Evolutionary conservation across 2,888 invertebrate genomes (phyloP), one percentile per base, ranked within the genome.

Genomic region (Galeruca laticollis): DNA sequence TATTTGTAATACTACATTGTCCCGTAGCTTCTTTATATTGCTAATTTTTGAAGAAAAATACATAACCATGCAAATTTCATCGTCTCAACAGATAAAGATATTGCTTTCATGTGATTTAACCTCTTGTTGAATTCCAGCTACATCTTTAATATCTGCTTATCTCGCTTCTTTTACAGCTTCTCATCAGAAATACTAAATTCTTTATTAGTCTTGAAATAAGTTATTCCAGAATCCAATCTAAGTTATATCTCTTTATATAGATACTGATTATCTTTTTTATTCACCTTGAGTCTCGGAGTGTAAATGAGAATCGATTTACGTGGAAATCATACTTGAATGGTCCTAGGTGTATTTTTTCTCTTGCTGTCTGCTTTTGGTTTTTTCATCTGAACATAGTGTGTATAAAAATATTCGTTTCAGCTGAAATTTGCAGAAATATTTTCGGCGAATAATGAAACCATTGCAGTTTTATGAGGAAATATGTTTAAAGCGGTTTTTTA

Each of bases 251-350:
- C 37, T 49, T 47, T 13, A 62, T 51, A 62, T 51, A 62, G 35
- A 51, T 37, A 62, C 51, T 62, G 51, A 51, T 61, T 47, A 61
- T 61, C 61, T 61, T 61, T 61, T 49, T 49, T 31, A 49, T 62
- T 62, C 61, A 62, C 35, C 47, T 51, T 26, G 54, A 54, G 40
- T 26, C 10, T 18, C 15, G n/a, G 40, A 40, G 63, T 40, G 54
- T 63, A 63, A 63, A 63, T 63, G 63, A 63, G 54, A 63, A 54
- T 63, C 54, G 63, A 54, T 40, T 35, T 40, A 37, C 40, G 52
- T 54, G 52, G 15, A 54, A 63, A 54, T 63, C 54, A 54, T 63
- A 54, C 31, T 26, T 40, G 40, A 54, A 52, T 37, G 21, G 52
- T 61, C 51, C 37, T 47, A 52, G 33, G 18, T 37, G 10, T 49